These are phyloP conservation scores for Malurus melanocephalus DNA, from an alignment of 2,113 vertebrate species.

Conservation along the genomic window DNA sequence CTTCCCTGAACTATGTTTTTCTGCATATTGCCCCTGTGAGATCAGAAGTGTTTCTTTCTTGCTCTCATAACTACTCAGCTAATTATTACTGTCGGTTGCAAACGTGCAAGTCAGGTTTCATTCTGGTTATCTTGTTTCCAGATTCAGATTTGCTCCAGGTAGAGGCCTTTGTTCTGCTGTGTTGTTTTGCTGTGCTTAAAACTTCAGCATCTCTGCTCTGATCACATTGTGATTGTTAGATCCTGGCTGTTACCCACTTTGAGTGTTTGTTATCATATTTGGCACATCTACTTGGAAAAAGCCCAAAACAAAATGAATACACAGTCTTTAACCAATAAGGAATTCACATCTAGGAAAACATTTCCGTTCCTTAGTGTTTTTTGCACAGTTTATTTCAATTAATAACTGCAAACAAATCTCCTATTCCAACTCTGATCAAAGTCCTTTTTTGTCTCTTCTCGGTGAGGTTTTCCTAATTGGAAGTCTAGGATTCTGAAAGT, in stretches of 20 bases:
- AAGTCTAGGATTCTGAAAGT: constrained; percentile 17
- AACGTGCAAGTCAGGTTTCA: background rate
- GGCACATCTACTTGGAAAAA: constrained; percentile 33
- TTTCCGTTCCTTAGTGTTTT: background rate
- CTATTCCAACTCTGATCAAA: constrained; percentile 9
- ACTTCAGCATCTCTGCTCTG: constrained; percentile 14
- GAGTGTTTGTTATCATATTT: constrained; percentile 9
- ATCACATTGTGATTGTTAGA: background rate
- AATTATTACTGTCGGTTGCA: background rate
- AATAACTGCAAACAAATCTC: constrained; percentile 20
- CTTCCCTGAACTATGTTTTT: background rate
- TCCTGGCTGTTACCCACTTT: constrained; percentile 1
- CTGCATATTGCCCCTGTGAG: background rate
- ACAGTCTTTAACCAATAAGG: constrained; percentile 14
- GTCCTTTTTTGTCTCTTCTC: constrained; percentile 13
- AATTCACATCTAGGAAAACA: constrained; percentile 33
- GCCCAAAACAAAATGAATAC: constrained; percentile 1
- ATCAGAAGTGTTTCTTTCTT: background rate
- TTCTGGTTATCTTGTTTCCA: background rate
- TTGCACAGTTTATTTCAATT: constrained; percentile 47
- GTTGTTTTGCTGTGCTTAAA: background rate
- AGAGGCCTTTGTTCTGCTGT: background rate
- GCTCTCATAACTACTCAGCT: background rate
- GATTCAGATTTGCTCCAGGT: background rate
- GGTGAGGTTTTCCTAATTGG: constrained; percentile 26